These are phyloP conservation scores for Hymenopus coronatus DNA, from an alignment of 2,888 invertebrate species.

Conservation along the genomic window DNA sequence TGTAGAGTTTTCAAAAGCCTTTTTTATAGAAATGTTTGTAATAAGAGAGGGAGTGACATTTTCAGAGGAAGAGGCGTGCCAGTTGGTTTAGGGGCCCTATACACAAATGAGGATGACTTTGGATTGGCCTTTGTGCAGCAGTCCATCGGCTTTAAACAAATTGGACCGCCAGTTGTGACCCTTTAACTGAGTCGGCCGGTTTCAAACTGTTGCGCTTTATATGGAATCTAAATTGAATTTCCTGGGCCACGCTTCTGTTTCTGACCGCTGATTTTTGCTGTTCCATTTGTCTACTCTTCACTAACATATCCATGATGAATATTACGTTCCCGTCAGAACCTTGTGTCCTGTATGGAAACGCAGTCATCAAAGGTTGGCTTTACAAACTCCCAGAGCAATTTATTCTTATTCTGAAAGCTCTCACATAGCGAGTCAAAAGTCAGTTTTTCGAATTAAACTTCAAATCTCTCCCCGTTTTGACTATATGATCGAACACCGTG, in stretches of 20 bases:
- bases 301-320: neutral
- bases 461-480: too few relatives aligned
- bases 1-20: too few relatives aligned
- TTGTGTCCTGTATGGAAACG: neutral
- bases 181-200: neutral
- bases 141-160: neutral
- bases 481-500: too few relatives aligned
- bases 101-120: too few relatives aligned
- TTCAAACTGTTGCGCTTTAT: neutral
- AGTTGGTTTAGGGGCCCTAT: too few relatives aligned
- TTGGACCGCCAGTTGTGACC: neutral
- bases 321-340: neutral
- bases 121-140: neutral
- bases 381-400: neutral
- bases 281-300: neutral
- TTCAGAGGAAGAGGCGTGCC: too few relatives aligned
- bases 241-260: neutral
- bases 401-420: neutral
- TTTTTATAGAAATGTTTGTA: too few relatives aligned
- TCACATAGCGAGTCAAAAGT: neutral
- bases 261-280: neutral
- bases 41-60: too few relatives aligned
- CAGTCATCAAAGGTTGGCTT: neutral
- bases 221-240: neutral
- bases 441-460: too few relatives aligned